Evolutionary conservation across 2,797 vertebrate species (phyloP).

Genomic region (Todus mexicanus): DNA sequence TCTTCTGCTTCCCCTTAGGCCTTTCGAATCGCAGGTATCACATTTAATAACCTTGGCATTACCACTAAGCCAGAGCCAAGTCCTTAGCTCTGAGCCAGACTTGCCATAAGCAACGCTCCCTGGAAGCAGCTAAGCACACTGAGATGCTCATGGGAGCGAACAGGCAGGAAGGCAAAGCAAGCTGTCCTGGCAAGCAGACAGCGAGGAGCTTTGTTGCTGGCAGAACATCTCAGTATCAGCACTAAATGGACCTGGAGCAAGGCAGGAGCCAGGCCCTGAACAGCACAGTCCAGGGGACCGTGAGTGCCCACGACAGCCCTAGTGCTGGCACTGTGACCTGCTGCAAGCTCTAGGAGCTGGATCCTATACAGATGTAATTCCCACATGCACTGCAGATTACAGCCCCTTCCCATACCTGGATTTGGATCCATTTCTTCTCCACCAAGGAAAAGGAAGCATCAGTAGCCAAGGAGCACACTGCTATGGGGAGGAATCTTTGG

Average conservation of each 20-base stretch:
- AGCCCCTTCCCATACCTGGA: neutral
- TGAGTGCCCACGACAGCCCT: neutral
- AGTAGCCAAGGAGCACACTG: neutral
- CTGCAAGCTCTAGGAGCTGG: neutral
- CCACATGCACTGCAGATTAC: neutral
- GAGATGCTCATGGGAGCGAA: rapidly evolving
- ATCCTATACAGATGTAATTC: neutral
- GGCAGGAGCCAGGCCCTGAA: neutral
- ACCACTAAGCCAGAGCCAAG: neutral
- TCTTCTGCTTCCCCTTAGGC: neutral
- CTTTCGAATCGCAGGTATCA: neutral
- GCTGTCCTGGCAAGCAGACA: neutral
- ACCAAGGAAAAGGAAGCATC: neutral
- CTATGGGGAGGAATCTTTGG: neutral
- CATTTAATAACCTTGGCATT: neutral
- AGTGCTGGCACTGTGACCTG: neutral
- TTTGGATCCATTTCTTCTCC: neutral
- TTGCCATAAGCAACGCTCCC: neutral
- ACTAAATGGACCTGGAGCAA: neutral
- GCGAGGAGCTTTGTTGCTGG: neutral
- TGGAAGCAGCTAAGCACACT: neutral
- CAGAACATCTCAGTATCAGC: neutral
- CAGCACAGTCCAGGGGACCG: neutral
- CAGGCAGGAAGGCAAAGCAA: neutral
- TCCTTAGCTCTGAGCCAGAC: neutral